phyloP scores from a whole-genome alignment of 2,113 vertebrate species.

The Gymnarchus niloticus region DNA sequence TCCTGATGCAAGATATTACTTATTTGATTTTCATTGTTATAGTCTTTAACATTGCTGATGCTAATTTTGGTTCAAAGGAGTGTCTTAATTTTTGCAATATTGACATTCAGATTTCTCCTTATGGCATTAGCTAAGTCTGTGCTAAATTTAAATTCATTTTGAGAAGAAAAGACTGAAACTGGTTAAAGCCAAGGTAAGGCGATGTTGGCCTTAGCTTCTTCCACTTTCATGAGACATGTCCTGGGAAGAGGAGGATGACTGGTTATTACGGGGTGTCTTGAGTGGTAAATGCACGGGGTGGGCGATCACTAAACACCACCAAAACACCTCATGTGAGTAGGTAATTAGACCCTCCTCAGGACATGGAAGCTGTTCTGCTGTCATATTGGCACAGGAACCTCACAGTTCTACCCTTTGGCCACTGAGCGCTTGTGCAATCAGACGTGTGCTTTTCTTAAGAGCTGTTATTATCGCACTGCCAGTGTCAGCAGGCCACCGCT shows the following conservation, averaged over 20 bases:
- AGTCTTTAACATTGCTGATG: background rate
- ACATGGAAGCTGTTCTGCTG: background rate
- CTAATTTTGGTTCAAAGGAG: background rate
- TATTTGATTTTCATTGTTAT: background rate
- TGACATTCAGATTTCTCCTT: background rate
- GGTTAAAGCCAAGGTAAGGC: too few relatives aligned
- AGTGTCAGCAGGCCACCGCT: background rate
- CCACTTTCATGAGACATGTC: background rate
- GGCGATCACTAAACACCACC: too few relatives aligned
- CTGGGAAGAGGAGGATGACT: background rate
- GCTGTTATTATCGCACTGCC: background rate
- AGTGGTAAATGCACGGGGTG: background rate
- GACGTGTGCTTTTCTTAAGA: background rate
- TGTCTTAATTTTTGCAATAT: too few relatives aligned
- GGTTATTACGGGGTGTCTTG: background rate
- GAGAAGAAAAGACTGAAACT: too few relatives aligned
- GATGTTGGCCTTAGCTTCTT: background rate
- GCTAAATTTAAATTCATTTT: too few relatives aligned
- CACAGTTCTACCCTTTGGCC: background rate
- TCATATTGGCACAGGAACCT: background rate
- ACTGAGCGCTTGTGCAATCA: background rate
- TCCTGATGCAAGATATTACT: background rate
- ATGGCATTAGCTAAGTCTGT: too few relatives aligned
- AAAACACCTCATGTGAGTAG: too few relatives aligned
- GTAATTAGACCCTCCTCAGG: background rate